phyloP scores from a whole-genome alignment of 2,113 vertebrate genomes.

The Antechinus stuartii region DNA sequence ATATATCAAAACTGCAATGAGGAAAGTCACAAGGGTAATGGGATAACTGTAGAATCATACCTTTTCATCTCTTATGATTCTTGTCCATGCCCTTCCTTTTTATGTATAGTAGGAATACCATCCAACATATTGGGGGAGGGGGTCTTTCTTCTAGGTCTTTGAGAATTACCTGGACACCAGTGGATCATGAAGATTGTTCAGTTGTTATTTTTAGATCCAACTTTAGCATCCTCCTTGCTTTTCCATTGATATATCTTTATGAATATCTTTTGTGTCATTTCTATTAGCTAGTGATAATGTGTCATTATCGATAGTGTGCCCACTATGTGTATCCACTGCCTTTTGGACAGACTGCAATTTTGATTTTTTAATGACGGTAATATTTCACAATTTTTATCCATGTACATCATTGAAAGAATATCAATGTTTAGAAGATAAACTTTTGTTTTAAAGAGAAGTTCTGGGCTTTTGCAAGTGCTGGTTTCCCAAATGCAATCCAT shows the following conservation, averaged over 20 bases:
- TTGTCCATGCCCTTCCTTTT: background rate
- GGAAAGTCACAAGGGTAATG: too few relatives aligned
- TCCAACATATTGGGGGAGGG: background rate
- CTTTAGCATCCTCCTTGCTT: background rate
- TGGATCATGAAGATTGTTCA: background rate
- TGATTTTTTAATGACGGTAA: background rate
- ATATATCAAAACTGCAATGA: too few relatives aligned
- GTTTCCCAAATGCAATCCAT: background rate
- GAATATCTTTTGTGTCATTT: background rate
- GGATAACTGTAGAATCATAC: background rate
- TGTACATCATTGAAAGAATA: background rate
- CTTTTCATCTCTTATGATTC: background rate
- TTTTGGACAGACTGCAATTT: background rate
- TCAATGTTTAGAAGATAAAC: background rate
- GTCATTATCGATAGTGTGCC: background rate
- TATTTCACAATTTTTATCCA: background rate
- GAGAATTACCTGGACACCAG: background rate
- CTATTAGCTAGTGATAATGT: background rate
- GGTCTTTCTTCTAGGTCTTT: background rate
- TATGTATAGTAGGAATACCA: background rate
- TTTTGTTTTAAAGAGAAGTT: background rate
- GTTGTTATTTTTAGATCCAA: background rate
- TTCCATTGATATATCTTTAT: background rate
- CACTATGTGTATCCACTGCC: background rate
- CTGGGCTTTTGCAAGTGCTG: background rate